Base-by-base conservation (phyloP, 2,113 vertebrate species). In the Stegostoma tigrinum region DNA sequence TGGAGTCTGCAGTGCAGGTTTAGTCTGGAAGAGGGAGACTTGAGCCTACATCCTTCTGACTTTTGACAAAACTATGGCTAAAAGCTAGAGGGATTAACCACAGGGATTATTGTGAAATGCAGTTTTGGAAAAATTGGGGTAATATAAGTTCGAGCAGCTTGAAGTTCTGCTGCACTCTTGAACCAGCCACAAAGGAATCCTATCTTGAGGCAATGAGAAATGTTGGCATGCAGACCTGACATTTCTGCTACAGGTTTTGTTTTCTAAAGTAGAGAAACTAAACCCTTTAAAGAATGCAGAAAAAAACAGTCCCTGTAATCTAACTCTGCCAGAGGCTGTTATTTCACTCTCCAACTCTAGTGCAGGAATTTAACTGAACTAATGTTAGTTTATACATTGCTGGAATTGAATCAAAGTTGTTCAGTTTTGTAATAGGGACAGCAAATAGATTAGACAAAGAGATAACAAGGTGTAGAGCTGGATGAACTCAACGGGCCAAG, bases 271-370 rank as follows among this genome's bases (percentile, higher is more conserved):
- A 87, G 45, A 48, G 85, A 87, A 64, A 30, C 30, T 34, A 90
- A 90, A n/a, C 61, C 55, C 12, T 90, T 15, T 90, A 64, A 90
- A 90, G 87, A 90, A 90, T 90, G 87, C 87, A 34, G 52, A n/a
- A 64, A 90, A 89, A n/a, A 34, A 38, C 70, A 27, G 52, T 90
- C 27, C n/a, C 55, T n/a, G 30, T n/a, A 90, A 90, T 90, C 52
- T n/a, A 34, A 64, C 27, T 17, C 34, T n/a, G 30, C 87, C 87
- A 61, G 87, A 64, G 55, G 27, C 52, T 90, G 1, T 90, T 89
- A 89, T 61, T 38, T 64, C 87, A 90, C 52, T n/a, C 27, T 64
- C 52, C 14, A 3, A 64, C 7, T 61, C 30, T 15, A 90, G 4
- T n/a, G 34, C 75, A 80, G 34, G 75, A 80, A 80, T 80, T 80